A percentile compares a stretch with the other conserved stretches of the same genome.
phyloP scores from a whole-genome alignment of 2,113 vertebrate species.

The Alligator mississippiensis region DNA sequence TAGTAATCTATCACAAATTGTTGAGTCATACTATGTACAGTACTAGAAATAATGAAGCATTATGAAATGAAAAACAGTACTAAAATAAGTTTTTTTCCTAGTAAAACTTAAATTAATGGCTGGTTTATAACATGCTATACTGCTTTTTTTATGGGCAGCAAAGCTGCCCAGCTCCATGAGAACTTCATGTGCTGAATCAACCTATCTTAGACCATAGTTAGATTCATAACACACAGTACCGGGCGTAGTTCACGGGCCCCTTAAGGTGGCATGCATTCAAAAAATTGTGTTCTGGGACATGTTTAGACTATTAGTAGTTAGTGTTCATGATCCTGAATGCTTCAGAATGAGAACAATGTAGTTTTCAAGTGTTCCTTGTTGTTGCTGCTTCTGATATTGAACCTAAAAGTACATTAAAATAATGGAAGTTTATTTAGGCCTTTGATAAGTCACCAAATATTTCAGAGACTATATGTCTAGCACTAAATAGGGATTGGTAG shows the following conservation, averaged over 20 bases:
- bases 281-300: neutral
- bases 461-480: neutral
- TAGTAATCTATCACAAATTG: conserved; percentile 51
- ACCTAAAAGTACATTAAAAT: neutral
- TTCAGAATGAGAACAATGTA: neutral
- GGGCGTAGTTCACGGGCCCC: neutral
- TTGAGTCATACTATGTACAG: conserved; percentile 34
- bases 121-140: conserved; percentile 18
- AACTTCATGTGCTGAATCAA: neutral
- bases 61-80: conserved; percentile 37
- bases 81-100: conserved; percentile 30
- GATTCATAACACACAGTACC: neutral
- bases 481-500: neutral
- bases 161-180: neutral
- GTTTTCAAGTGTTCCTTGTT: neutral
- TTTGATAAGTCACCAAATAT: neutral
- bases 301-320: neutral
- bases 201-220: neutral
- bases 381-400: neutral
- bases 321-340: neutral
- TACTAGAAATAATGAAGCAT: conserved; percentile 40
- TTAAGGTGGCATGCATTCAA: neutral
- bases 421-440: neutral
- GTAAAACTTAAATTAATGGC: conserved; percentile 36
- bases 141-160: conserved; percentile 15